Percentiles rank a stretch among this genome's conserved stretches.
Evolutionary conservation across 2,888 invertebrate genomes (phyloP).

Genomic region (Eupithecia tripunctaria): DNA sequence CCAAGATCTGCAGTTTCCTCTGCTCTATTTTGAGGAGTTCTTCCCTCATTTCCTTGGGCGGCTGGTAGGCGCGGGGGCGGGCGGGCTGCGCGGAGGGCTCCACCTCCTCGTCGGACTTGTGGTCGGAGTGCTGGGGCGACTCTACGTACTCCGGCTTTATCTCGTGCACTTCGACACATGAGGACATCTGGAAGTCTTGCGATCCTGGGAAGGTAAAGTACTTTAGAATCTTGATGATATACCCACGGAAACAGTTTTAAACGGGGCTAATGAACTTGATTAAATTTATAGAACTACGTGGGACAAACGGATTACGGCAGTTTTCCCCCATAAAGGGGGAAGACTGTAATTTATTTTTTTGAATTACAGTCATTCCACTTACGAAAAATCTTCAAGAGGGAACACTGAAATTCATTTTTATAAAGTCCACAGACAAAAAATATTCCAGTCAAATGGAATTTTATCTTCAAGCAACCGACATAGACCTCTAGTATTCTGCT

Average conservation of each 20-base stretch:
- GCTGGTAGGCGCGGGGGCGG: conserved; percentile 15
- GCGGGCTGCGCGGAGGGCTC: conserved; percentile 6
- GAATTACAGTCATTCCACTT: too few species aligned
- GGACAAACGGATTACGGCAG: too few species aligned
- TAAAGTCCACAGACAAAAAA: too few species aligned
- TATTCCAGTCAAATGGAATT: not conserved
- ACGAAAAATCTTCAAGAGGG: too few species aligned
- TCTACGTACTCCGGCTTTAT: conserved; percentile 14
- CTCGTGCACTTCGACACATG: conserved; percentile 12
- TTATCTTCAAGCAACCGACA: too few species aligned
- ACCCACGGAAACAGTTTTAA: not conserved
- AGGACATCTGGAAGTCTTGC: conserved; percentile 28
- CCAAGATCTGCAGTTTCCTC: conserved; percentile 43
- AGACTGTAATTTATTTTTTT: too few species aligned
- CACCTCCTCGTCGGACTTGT: conserved; percentile 28
- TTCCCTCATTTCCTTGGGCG: conserved; percentile 32
- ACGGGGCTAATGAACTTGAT: not conserved
- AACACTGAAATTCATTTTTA: too few species aligned
- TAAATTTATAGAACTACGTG: too few species aligned
- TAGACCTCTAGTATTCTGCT: too few species aligned
- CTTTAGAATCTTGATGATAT: not conserved
- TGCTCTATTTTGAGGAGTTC: conserved; percentile 44
- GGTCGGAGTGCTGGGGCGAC: conserved; percentile 20
- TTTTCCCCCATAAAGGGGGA: too few species aligned
- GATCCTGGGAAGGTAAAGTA: conserved; percentile 5